Evolutionary conservation across 2,797 vertebrate species (phyloP).

Genomic region (Falco concolor): DNA sequence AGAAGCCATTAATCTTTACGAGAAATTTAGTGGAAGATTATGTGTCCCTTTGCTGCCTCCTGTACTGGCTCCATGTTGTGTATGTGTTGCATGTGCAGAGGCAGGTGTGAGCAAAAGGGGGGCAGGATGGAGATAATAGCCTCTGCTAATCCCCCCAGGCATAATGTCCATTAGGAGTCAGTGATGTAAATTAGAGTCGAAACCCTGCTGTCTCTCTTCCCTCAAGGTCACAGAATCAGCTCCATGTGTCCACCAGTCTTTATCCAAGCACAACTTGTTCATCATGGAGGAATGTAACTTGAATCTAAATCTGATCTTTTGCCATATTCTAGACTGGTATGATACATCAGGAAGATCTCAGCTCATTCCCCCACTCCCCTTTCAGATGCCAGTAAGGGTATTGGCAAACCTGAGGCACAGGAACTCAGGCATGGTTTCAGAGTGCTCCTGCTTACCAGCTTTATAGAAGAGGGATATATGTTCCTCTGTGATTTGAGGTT

Average conservation of each 20-base stretch:
- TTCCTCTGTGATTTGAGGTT: not conserved
- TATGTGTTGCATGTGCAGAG: not conserved
- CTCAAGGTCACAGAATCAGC: not conserved
- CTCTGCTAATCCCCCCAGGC: constrained; percentile 14
- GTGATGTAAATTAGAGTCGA: constrained; percentile 26
- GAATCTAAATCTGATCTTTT: not conserved
- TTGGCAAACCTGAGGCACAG: not conserved
- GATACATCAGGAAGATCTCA: not conserved
- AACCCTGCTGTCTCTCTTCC: not conserved
- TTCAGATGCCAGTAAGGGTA: not conserved
- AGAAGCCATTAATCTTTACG: not conserved
- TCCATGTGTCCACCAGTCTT: not conserved
- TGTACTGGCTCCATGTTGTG: not conserved
- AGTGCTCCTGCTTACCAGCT: not conserved
- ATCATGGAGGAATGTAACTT: not conserved
- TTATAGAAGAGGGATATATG: not conserved
- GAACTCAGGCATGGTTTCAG: not conserved
- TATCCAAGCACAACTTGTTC: not conserved
- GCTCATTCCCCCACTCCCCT: not conserved
- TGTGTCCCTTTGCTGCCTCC: not conserved
- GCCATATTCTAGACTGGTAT: not conserved
- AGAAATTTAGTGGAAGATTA: not conserved
- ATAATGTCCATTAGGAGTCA: constrained; percentile 4
- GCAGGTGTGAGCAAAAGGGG: constrained; percentile 25
- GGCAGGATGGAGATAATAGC: constrained; percentile 15